These are phyloP conservation scores for Pseudorhiza aurosa DNA, from an alignment of 30 jellyfish, hydroid and myxozoan genomes.

Conservation along the genomic window DNA sequence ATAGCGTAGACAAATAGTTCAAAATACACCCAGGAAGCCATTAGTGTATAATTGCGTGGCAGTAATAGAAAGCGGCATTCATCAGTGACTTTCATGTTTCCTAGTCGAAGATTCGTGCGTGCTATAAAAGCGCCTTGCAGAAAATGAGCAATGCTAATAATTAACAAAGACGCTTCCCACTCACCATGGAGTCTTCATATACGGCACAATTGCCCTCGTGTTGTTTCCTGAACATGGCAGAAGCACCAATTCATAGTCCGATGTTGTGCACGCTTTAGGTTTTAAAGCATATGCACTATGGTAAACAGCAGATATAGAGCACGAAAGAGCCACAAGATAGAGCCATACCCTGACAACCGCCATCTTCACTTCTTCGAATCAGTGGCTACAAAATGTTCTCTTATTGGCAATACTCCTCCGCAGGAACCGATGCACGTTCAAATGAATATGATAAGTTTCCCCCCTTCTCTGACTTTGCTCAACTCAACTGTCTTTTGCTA, in stretches of 20 bases:
- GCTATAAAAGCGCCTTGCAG: conserved; percentile 8
- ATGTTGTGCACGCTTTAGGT: conserved; percentile 7
- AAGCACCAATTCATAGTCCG: conserved; percentile 47
- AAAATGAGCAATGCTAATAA: conserved; percentile 15
- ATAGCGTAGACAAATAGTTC: too few relatives aligned
- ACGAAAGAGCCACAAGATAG: neutral
- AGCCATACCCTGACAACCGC: neutral
- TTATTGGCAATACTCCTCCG: neutral
- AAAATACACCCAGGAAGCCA: too few relatives aligned
- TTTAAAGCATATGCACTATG: neutral
- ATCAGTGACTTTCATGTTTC: too few relatives aligned
- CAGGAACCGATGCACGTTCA: too few relatives aligned
- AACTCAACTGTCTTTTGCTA: too few relatives aligned
- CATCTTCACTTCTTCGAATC: conserved; percentile 1
- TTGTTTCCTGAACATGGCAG: conserved; percentile 48
- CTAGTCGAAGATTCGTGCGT: too few relatives aligned
- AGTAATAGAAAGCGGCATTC: too few relatives aligned
- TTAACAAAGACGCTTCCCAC: neutral
- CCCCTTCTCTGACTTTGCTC: too few relatives aligned
- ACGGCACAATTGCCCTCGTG: conserved; percentile 67
- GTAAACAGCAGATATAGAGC: neutral
- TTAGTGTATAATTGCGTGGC: too few relatives aligned
- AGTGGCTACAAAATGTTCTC: neutral
- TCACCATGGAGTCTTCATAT: conserved; percentile 50
- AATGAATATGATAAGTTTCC: too few relatives aligned